Evolutionary conservation across 2,888 invertebrate genomes (phyloP), one percentile per base, ranked within the genome.

Genomic region (Amphimallon solstitiale): DNA sequence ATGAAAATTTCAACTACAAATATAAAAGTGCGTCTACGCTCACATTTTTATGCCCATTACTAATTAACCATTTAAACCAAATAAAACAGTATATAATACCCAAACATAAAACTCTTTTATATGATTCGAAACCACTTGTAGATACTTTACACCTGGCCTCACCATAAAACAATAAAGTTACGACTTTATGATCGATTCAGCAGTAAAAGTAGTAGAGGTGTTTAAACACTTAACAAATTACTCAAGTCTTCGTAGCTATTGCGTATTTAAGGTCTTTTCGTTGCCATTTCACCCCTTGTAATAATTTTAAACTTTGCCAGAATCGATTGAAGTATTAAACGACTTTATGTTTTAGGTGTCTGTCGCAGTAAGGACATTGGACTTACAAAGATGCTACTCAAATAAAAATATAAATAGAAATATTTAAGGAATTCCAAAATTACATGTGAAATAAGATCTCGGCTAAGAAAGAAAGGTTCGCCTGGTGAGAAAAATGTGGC

Each of bases 141-240:
- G 78, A 76, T 76, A 69, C 65, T 59, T 72, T 74, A 75, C 78
- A 77, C 77, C 76, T 77, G 78, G 75, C 75, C 76, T 74, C 74
- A 72, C 73, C 79, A 78, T 79, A 79, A 79, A 79, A 77, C 76
- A 77, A 79, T 78, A 78, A 78, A 76, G 78, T 78, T 78, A 78
- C 78, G 77, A 76, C 78, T 80, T 80, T 80, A 80, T 80, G 80
- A 80, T 80, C 79, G 79, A 80, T 80, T 79, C 74, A 76, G 77
- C 79, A 77, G 78, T 80, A 79, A 80, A 79, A 78, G 75, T 78
- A 76, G 76, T 74, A 73, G 76, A 79, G 78, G 80, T 80, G 80
- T 80, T 80, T 80, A 79, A 79, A 78, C 64, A 64, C 80, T 79
- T 78, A 80, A 80, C 79, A 80, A 80, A 80, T 80, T 79, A 78